These are phyloP conservation scores for Alentia gelatinosa DNA, from an alignment of 2,888 invertebrate species.

Conservation along the genomic window DNA sequence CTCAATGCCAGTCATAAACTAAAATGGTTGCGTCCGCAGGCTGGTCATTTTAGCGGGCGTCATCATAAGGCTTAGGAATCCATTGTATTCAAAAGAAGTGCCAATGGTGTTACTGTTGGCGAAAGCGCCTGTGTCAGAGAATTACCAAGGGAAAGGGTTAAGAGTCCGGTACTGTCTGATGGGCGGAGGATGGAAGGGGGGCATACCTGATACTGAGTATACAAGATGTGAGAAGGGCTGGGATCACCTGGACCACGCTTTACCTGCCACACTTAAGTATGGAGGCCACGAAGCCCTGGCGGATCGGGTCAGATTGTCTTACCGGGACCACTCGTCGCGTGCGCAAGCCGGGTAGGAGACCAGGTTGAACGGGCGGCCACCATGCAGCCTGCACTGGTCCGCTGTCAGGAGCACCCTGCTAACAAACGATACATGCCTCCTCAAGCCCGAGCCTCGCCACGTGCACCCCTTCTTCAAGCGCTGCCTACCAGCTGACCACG, in stretches of 20 bases:
- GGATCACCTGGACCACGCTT: constrained; percentile 49
- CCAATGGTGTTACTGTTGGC: background rate
- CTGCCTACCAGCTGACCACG: constrained; percentile 42
- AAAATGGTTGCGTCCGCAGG: too few species aligned
- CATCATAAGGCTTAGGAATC: too few species aligned
- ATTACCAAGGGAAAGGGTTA: constrained; percentile 34
- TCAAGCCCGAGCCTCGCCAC: background rate
- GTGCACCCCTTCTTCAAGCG: background rate
- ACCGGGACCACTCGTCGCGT: background rate
- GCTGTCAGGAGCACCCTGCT: background rate
- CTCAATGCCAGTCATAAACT: too few species aligned
- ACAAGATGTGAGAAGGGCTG: constrained; percentile 3
- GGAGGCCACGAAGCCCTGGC: background rate
- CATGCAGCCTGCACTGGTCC: background rate
- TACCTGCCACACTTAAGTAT: constrained; percentile 44
- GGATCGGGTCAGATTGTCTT: constrained; percentile 24
- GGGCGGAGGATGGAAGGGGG: constrained; percentile 13
- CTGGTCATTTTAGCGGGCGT: too few species aligned
- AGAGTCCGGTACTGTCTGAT: background rate
- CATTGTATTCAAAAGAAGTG: too few species aligned
- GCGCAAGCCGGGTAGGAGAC: background rate
- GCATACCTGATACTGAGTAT: constrained; percentile 29
- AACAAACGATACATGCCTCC: too few species aligned
- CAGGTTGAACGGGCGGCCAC: background rate
- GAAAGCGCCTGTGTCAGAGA: background rate